Evolutionary conservation across 2,888 invertebrate species (phyloP), one percentile per base, ranked within the genome.

Genomic region (Stenoptilia bipunctidactyla): DNA sequence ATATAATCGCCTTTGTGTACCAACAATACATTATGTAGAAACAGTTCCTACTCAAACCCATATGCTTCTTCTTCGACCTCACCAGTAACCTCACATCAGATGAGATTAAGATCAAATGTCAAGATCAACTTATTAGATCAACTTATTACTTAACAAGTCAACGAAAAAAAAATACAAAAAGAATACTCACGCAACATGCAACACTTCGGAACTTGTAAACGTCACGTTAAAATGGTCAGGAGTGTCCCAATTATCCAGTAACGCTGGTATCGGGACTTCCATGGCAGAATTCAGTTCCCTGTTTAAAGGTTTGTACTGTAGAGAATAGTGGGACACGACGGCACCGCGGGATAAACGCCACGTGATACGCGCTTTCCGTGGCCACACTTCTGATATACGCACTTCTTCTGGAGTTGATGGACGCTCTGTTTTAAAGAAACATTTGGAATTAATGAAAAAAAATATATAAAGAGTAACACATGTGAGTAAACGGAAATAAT

Each of bases 371-470:
- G 79, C 79, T 46, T 69, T 61, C 4, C 83, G 68, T 1, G 83
- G 71, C 83, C 80, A 83, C 1, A 83, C 76, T 44, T 83, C 83
- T 1, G 83, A 80, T 47, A 83, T 62, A 5, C 80, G 66, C 0
- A 83, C 74, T 53, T 83, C 83, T 58, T 82, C 83, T 1, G 82
- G 79, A 1, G 68, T 55, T 39, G 66, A 76, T 9, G 83, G 83
- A 1, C 80, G 70, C 50, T 83, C 83, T 83, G 20, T 20, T 20
- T 47, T 36, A 44, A 15, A 39, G 15, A 34, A 14, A 39, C 15
- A 30, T 34, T 38, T 46, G 44, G 36, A 35, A 33, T 40, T 34
- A 39, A 42, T 43, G 9, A 9, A 9, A 25, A 25, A 25, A 25
- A 5, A 25, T 6, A 6, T 25, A 9, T n/a, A n/a, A n/a, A n/a